Conservation (phyloP, 2,797 vertebrate genomes). For the Cyprinella venusta region DNA sequence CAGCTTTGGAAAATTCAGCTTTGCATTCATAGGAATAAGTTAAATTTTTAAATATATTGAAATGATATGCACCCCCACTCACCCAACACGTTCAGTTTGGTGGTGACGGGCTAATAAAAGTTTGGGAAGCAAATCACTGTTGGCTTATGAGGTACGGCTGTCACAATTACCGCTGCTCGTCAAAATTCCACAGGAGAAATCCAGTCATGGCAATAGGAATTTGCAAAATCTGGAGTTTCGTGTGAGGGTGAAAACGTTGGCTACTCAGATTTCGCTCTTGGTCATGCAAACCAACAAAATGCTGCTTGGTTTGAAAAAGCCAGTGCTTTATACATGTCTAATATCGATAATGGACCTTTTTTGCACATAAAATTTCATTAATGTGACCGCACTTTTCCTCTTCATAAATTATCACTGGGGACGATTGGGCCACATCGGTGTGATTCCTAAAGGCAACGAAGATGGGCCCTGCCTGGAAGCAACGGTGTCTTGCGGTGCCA, state of each 20-base stretch:
- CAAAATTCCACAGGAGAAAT: neutral
- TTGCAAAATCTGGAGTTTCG: neutral
- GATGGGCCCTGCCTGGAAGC: conserved; percentile 54
- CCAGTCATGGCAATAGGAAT: neutral
- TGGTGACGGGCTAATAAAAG: neutral
- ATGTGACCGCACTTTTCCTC: conserved; percentile 52
- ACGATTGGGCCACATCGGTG: conserved; percentile 58
- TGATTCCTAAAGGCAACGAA: conserved; percentile 67
- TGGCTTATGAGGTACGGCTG: neutral
- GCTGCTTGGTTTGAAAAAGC: neutral
- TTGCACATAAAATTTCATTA: conserved; percentile 61
- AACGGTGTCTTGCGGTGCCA: conserved; percentile 46
- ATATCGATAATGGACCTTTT: conserved; percentile 22
- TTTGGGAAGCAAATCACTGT: neutral
- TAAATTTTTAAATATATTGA: neutral
- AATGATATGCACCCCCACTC: neutral
- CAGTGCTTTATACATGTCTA: neutral
- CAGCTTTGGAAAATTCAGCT: neutral
- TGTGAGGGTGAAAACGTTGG: neutral
- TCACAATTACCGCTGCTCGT: neutral
- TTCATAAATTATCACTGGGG: conserved; percentile 73
- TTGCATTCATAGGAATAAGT: neutral
- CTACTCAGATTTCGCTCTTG: neutral
- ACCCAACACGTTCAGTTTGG: neutral
- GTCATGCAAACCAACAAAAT: neutral